Conservation (phyloP, 2,888 invertebrate species). For the Drosophila mercatorum region DNA sequence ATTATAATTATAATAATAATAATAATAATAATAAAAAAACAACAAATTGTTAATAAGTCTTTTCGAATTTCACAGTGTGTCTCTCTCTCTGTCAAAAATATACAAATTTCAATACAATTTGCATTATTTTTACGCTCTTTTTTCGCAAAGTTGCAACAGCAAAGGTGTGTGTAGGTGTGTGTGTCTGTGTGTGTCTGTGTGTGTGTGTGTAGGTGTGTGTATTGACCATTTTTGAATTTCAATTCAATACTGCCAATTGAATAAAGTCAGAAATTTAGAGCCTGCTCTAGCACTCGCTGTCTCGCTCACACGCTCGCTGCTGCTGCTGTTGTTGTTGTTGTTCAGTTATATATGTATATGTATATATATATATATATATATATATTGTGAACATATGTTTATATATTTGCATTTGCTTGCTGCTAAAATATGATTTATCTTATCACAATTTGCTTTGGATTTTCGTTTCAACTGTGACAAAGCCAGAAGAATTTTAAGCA, state of each 20-base stretch:
- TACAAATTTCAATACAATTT: slow-evolving; percentile 53
- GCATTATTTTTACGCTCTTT: slow-evolving; percentile 38
- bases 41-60: slow-evolving; percentile 82
- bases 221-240: slow-evolving; percentile 10
- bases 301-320: not conserved
- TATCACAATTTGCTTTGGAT: slow-evolving; percentile 61
- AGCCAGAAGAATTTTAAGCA: slow-evolving; percentile 32
- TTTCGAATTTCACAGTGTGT: slow-evolving; percentile 82
- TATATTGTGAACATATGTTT: slow-evolving; percentile 3
- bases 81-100: slow-evolving; percentile 69
- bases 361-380: not conserved
- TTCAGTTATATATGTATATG: not conserved
- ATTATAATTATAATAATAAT: slow-evolving; percentile 49
- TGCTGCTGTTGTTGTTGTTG: not conserved
- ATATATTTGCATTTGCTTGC: slow-evolving; percentile 22
- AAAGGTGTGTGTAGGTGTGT: slow-evolving; percentile 21
- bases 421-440: slow-evolving; percentile 39
- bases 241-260: slow-evolving; percentile 38
- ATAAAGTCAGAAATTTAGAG: slow-evolving; percentile 30
- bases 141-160: slow-evolving; percentile 66
- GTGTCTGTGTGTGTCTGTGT: slow-evolving; percentile 20
- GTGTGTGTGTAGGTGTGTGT: slow-evolving; percentile 7
- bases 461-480: slow-evolving; percentile 14
- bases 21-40: slow-evolving; percentile 47
- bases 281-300: slow-evolving; percentile 27